Percentiles rank a stretch among this genome's conserved stretches.
Conservation (phyloP, 2,888 invertebrate genomes). For the Hypercompe scribonia region DNA sequence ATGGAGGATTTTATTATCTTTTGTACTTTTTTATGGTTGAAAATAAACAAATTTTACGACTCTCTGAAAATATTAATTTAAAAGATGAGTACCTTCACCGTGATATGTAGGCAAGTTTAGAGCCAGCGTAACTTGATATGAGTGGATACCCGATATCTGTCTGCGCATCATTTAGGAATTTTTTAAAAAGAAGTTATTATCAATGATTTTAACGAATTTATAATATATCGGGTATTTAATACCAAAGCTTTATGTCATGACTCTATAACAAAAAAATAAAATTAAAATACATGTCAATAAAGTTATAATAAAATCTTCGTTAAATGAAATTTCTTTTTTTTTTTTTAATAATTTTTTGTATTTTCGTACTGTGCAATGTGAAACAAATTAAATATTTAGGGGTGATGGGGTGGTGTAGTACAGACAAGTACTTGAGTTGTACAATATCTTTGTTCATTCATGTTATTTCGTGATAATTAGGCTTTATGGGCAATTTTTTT, state of each 20-base stretch:
- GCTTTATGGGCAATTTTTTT: too few species aligned
- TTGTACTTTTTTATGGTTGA: background rate
- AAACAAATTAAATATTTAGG: too few species aligned
- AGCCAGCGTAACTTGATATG: background rate
- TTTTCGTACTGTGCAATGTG: too few species aligned
- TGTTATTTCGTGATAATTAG: too few species aligned
- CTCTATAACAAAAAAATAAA: background rate
- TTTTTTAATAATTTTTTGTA: background rate
- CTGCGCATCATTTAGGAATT: background rate
- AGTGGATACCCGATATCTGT: conserved; percentile 1
- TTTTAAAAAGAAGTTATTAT: conserved; percentile 11
- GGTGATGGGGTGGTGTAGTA: too few species aligned
- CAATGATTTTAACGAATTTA: conserved; percentile 41
- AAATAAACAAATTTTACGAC: background rate
- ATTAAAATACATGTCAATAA: background rate
- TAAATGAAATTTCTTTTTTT: background rate
- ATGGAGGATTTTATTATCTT: background rate
- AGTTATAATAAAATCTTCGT: background rate
- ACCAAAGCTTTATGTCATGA: conserved; percentile 26
- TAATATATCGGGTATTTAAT: conserved; percentile 8
- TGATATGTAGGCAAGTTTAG: background rate
- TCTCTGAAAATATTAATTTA: background rate
- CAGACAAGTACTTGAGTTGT: too few species aligned
- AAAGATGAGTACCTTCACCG: background rate
- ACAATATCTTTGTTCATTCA: too few species aligned